These are phyloP conservation scores for Molanna angustata DNA, from an alignment of 2,888 invertebrate species.

Conservation along the genomic window DNA sequence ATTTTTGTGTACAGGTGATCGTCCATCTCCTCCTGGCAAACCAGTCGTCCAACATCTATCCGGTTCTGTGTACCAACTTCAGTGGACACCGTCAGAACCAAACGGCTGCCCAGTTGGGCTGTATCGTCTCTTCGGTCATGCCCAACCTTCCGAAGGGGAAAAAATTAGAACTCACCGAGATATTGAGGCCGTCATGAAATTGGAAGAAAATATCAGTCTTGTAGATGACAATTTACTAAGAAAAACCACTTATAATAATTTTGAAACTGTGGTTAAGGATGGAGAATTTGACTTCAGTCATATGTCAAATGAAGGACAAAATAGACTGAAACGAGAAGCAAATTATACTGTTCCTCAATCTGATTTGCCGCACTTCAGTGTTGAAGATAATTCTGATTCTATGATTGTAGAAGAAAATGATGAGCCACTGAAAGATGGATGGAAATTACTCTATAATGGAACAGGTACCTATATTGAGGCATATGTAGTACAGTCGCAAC, in stretches of 20 bases:
- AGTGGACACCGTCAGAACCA: constrained; percentile 75
- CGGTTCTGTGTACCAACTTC: constrained; percentile 71
- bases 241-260: constrained; percentile 3
- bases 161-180: constrained; percentile 19
- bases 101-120: constrained; percentile 72
- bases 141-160: constrained; percentile 15
- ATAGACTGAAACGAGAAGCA: constrained; percentile 12
- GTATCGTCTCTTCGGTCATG: constrained; percentile 71
- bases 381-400: constrained; percentile 49
- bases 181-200: background rate
- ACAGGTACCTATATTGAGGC: constrained; percentile 62
- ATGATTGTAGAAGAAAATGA: constrained; percentile 34
- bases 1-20: constrained; percentile 56
- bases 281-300: too few species aligned
- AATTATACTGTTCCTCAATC: constrained; percentile 38
- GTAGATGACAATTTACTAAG: constrained; percentile 32
- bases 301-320: background rate
- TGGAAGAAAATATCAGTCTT: constrained; percentile 6
- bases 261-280: too few species aligned
- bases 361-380: constrained; percentile 43
- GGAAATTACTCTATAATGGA: constrained; percentile 72
- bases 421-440: constrained; percentile 50
- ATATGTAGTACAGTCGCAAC: too few species aligned
- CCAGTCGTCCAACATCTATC: constrained; percentile 72
- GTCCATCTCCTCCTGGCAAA: constrained; percentile 75